Evolutionary conservation across 2,888 invertebrate genomes (phyloP), one percentile per base, ranked within the genome.

Genomic region (Drosophila austrosaltans): DNA sequence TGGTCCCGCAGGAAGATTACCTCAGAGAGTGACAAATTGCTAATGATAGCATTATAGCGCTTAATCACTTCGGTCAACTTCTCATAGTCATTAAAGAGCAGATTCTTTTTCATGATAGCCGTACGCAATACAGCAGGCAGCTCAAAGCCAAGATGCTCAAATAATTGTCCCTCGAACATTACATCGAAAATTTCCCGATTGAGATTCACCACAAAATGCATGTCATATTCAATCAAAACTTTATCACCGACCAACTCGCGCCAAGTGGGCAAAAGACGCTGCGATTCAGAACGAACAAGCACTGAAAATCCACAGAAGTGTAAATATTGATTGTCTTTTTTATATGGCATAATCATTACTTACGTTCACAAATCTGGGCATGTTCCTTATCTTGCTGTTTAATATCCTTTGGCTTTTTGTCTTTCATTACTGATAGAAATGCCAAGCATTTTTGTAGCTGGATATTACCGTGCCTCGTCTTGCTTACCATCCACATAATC

Each of bases 121-220:
- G 94, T 93, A 53, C 93, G 92, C 20, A 95, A 88, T 2, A 93
- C 91, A 0, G 93, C 89, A 0, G 94, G 94, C 54, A 95, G 79
- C 39, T 93, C 86, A 75, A 94, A 95, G 1, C 96, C 96, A 53
- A 96, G 90, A 81, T 94, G 94, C 86, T 96, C 96, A 93, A 97
- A 93, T 1, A 96, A 92, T 90, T 96, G 96, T 0, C 96, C 95
- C 90, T 96, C 96, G 25, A 94, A 94, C 78, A 96, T 94, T 0
- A 95, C 92, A 66, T 95, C 94, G 80, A 96, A 96, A 32, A 97
- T 93, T 3, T 94, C 93, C 76, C 89, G 76, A 39, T 85, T 79
- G 39, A 96, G 95, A 89, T 96, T 95, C 0, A 96, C 92, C 54
- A 93, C 91, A 86, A 96, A 96, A 74, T 94, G 93, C 64, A 96